A percentile compares a stretch with the other conserved stretches of the same genome.
These are phyloP conservation scores for Drosophila kepulauana DNA, from an alignment of 1,140 invertebrate genomes.

Conservation along the genomic window DNA sequence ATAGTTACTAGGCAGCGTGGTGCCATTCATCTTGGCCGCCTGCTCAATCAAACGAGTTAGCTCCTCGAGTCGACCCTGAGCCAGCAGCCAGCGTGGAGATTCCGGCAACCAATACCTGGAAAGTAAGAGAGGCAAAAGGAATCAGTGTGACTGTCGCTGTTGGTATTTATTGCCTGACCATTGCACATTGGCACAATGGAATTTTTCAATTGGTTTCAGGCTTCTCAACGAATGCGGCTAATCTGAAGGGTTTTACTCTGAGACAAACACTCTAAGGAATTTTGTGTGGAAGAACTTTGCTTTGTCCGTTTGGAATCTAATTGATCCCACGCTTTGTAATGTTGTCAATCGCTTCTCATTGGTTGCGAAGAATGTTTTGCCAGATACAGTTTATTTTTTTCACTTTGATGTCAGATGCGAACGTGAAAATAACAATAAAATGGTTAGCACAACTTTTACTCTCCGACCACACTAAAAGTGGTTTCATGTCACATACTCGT, in stretches of 20 bases:
- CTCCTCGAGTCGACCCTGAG: constrained; percentile 90
- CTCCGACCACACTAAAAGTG: constrained; percentile 14
- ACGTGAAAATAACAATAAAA: constrained; percentile 46
- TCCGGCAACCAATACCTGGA: constrained; percentile 91
- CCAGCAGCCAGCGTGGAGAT: constrained; percentile 94
- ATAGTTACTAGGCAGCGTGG: constrained; percentile 87
- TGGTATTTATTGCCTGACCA: constrained; percentile 69
- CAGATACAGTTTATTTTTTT: constrained; percentile 27
- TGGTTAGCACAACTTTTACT: constrained; percentile 21
- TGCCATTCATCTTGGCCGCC: constrained; percentile 89
- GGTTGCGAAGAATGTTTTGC: constrained; percentile 54
- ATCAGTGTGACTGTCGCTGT: constrained; percentile 46
- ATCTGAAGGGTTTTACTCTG: constrained; percentile 27
- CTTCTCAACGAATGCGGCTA: constrained; percentile 50
- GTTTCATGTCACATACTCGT: constrained; percentile 23
- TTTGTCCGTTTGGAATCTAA: constrained; percentile 74
- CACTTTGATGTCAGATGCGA: constrained; percentile 42
- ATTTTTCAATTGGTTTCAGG: constrained; percentile 74
- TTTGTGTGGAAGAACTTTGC: constrained; percentile 45
- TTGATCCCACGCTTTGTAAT: constrained; percentile 58
- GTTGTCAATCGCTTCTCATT: constrained; percentile 65
- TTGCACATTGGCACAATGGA: constrained; percentile 44
- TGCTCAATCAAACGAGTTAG: constrained; percentile 88
- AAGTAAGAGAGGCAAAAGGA: background rate
- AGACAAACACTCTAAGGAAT: constrained; percentile 62